Evolutionary conservation across 2,888 invertebrate genomes (phyloP), one percentile per base, ranked within the genome.

Genomic region (Schizaphis graminum): DNA sequence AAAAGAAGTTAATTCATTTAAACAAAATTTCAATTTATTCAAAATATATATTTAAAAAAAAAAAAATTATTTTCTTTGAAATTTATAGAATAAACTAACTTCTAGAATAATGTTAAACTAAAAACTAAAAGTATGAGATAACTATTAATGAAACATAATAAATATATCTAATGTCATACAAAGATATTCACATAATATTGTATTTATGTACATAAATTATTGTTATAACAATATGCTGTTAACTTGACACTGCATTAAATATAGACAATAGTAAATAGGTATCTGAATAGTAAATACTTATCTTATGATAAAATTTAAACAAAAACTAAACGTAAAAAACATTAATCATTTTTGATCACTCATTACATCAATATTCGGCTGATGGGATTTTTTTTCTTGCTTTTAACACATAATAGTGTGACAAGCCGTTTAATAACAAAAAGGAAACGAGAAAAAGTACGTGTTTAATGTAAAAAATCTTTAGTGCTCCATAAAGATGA

Each of bases 391-490:
- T 35, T 88, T 35, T 24, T 11, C 2, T 87, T 49, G 16, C 24
- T 53, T 87, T 88, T 88, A n/a, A 53, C 35, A 21, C 53, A 53
- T 53, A 53, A 88, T 49, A 88, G 88, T 88, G n/a, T 49, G 53
- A 88, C 88, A 88, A 35, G n/a, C n/a, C 24, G 7, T 88, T 53
- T 88, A 88, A 88, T 88, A 35, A 53, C 26, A 3, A 35, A 88
- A 88, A 53, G 49, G 88, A 88, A 49, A 88, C 53, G 21, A 88
- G 49, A 88, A 88, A 87, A 88, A 88, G 10, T 35, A 61, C 44
- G 57, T 61, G 61, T n/a, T 61, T 89, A 61, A 89, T 61, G 47
- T 89, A 61, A 89, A 89, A 89, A 89, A n/a, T 44, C 35, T 35
- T 57, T 35, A 89, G 89, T 47, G 47, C 28, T 89, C 53, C 61